Evolutionary conservation across 2,888 invertebrate genomes (phyloP), one percentile per base, ranked within the genome.

Genomic region (Eupithecia subfuscata): DNA sequence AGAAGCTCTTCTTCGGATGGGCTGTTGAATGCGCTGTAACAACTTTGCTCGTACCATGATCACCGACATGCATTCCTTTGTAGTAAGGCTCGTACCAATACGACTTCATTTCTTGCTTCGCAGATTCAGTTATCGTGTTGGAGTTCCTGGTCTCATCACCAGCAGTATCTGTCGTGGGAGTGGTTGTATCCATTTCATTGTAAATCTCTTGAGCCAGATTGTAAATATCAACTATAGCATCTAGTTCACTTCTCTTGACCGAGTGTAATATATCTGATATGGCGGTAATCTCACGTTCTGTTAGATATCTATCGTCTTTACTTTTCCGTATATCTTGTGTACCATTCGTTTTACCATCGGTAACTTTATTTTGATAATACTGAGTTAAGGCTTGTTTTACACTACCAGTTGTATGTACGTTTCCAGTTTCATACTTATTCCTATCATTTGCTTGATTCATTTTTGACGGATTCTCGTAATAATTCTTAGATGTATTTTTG

Each of bases 151-250:
- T 80, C 40, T 37, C 73, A 48, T 77, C 80, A 2, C 79, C 37
- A 0, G 80, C 76, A 71, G 88, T 86, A 70, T 86, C 79, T 11
- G 82, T 34, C 2, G 82, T 56, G 25, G 79, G 79, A 11, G 88
- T 85, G 2, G 82, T 82, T 6, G 79, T 84, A 12, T 12, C 43
- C 43, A 69, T 85, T 83, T 94, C 93, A 71, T 89, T 91, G 70
- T 92, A 92, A 78, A 95, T 90, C 71, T 94, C 92, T 86, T 94
- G 90, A 2, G 93, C 94, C 80, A 94, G 81, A 74, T 90, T 91
- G 70, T 94, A 95, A 74, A 95, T 88, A 77, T 95, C 94, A 45
- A 94, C 81, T 16, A 95, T 88, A 9, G 94, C 90, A 83, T 94
- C 91, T 71, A 95, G 83, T 77, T 95, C 95, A 76, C 92, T 93